Evolutionary conservation across 1,140 invertebrate genomes (phyloP), one percentile per base, ranked within the genome.

Genomic region (Drosophila ercepeae): DNA sequence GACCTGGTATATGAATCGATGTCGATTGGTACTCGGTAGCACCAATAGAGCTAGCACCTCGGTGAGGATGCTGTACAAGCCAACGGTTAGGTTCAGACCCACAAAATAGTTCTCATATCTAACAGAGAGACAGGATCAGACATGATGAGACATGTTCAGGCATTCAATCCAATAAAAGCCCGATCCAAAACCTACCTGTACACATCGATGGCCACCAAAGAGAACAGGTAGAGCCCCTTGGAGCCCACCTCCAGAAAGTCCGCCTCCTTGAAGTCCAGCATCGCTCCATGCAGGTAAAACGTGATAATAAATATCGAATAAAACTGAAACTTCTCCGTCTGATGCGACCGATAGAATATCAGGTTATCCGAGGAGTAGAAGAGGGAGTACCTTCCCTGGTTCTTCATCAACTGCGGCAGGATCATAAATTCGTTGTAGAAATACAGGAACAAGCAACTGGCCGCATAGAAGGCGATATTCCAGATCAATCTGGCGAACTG

Each of bases 41-140:
- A 90, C 78, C 5, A 91, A 9, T 48, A 91, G 36, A 0, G 79
- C 69, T 23, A 91, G 61, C 19, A 70, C 68, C 6, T 91, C 90
- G 11, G 89, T 83, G 4, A 91, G 69, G 32, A 91, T 91, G 73
- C 71, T 84, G 45, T 91, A 90, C 44, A 91, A 49, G 1, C 84
- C 90, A 25, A 89, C 23, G 4, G 73, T 91, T 6, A 91, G 61
- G 72, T 91, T 91, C 23, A 91, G 25, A 21, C 89, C 84, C 9
- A 91, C 89, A 59, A 91, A 91, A 49, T 91, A 91, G 54, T 90
- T 91, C 34, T 91, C 90, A 70, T 90, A 91, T 57, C 90, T 91
- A 6, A 7, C 2, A 21, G 2, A 21, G 21, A 48, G 2, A 65
- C 4, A 39, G 5, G 36, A 39, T 7, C 1, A 2, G 34, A 39